These are phyloP conservation scores for Alces alces DNA, from an alignment of 2,113 vertebrate genomes.

Conservation along the genomic window DNA sequence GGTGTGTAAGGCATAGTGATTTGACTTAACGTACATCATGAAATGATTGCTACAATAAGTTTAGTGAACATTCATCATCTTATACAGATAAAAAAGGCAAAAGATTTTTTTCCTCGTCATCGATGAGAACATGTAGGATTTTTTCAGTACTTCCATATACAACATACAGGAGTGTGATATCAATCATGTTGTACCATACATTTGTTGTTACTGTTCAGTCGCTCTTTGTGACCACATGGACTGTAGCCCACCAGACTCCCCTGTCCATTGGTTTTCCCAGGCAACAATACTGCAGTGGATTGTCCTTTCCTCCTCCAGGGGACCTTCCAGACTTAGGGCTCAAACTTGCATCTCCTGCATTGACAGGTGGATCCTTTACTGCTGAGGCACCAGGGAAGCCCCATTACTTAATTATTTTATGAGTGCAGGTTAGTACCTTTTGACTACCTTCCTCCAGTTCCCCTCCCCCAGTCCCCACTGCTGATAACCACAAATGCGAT, in stretches of 20 bases:
- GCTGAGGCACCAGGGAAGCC: neutral
- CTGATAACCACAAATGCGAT: neutral
- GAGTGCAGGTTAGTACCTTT: neutral
- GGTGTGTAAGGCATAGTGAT: neutral
- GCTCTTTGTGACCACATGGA: neutral
- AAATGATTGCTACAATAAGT: neutral
- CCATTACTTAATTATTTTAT: neutral
- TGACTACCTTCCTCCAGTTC: neutral
- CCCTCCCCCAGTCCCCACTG: neutral
- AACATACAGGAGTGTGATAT: neutral
- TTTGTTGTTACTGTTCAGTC: rapidly evolving
- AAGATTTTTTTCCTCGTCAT: neutral
- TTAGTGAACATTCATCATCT: neutral
- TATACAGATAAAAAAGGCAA: neutral
- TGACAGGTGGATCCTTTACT: neutral
- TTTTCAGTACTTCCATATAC: neutral
- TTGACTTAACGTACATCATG: neutral
- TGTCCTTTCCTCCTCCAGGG: neutral
- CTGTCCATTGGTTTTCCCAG: neutral
- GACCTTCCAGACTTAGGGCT: neutral
- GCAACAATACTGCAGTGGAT: neutral
- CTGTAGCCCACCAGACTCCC: neutral
- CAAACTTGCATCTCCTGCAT: neutral
- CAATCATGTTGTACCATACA: neutral
- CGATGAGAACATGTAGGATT: neutral